Evolutionary conservation across 2,113 vertebrate species (phyloP), one percentile per base, ranked within the genome.

Genomic region (Chlorodrepanis virens): DNA sequence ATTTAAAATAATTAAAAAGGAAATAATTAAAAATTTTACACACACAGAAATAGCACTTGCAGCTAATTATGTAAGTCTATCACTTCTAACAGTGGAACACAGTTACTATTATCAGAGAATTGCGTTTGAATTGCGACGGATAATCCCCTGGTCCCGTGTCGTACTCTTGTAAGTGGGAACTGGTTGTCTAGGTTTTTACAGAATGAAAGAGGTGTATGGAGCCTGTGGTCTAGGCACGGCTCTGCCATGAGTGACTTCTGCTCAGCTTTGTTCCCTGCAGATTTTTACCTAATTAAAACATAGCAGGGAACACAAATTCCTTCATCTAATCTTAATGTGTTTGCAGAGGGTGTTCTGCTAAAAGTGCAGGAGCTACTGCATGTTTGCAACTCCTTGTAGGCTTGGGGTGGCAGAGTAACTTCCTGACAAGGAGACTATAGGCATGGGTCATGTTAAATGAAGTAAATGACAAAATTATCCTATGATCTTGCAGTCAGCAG

Each of bases 1-100:
- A 97, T 97, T 96, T 95, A 94, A 96, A 97, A 96, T 97, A 96
- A 97, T 97, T 97, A 96, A 97, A 95, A 91, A 89, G 81, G 87
- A 97, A 97, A 97, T 95, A 95, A 97, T 96, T 95, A 97, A 95
- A 95, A 95, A 94, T 95, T 91, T 97, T 95, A 71, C 77, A 95
- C 94, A 94, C 87, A 96, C 76, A 96, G 94, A 96, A 96, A 94
- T 97, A 97, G 91, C 93, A 95, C 94, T 96, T 94, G 90, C 92
- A 96, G 93, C 91, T 97, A 96, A 97, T 93, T 97, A 95, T 95
- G 80, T 90, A 94, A 91, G 89, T 94, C 96, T 95, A 96, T 96
- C 85, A 95, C 87, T 96, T 96, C 87, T 84, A 96, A 90, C 82
- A 92, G 92, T 96, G 89, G 71, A 93, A 94, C 75, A 76, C 56